Conservation (phyloP, 2,113 vertebrate species). For the Dicerorhinus sumatrensis region DNA sequence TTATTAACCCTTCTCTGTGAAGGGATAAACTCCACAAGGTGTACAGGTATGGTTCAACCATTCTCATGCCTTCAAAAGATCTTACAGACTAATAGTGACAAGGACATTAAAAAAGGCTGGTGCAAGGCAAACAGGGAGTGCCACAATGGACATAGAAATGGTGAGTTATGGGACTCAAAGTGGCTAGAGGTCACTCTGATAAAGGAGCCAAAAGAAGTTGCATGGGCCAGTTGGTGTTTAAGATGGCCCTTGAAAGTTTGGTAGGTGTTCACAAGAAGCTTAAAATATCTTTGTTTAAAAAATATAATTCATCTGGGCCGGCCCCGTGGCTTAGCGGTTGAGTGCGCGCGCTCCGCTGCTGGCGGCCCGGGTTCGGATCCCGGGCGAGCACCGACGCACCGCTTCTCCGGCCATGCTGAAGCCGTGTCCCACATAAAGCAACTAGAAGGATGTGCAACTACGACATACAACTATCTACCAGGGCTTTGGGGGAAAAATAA, state of each 20-base stretch:
- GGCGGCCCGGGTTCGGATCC: too few species aligned
- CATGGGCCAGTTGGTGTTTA: not conserved
- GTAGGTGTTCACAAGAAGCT: not conserved
- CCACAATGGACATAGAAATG: not conserved
- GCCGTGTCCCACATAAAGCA: too few species aligned
- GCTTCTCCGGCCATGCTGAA: too few species aligned
- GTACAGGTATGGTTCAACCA: not conserved
- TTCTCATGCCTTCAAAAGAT: not conserved
- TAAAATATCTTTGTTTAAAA: conserved; percentile 18
- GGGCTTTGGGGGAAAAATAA: too few species aligned
- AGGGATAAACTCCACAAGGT: not conserved
- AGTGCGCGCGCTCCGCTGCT: too few species aligned
- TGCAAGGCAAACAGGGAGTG: not conserved
- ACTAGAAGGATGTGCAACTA: too few species aligned
- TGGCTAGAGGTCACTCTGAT: not conserved
- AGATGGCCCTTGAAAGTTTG: not conserved
- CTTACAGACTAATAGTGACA: not conserved
- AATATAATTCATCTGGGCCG: not conserved
- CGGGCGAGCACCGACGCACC: too few species aligned
- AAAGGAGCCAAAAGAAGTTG: not conserved
- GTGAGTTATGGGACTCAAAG: not conserved
- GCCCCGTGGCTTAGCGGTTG: too few species aligned
- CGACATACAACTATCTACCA: too few species aligned
- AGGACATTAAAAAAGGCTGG: not conserved
- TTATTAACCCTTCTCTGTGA: not conserved